These are phyloP conservation scores for Keiferia lycopersicella DNA, from an alignment of 2,888 invertebrate genomes.

Conservation along the genomic window DNA sequence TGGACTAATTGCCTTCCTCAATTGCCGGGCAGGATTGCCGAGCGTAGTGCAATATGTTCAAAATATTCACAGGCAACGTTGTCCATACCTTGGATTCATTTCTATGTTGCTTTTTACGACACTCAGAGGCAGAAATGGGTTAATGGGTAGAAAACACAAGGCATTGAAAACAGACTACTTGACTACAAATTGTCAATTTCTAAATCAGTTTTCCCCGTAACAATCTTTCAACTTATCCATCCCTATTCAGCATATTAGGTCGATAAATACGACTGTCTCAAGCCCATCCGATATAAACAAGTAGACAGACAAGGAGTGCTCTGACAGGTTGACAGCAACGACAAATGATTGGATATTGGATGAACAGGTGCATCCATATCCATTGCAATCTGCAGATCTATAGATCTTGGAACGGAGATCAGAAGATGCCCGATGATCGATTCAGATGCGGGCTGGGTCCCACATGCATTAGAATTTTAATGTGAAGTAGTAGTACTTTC, in stretches of 20 bases:
- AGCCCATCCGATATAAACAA: conserved; percentile 1
- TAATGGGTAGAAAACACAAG: too few species aligned
- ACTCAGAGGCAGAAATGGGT: too few species aligned
- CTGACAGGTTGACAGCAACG: conserved; percentile 24
- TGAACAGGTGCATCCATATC: conserved; percentile 25
- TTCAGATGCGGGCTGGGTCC: conserved; percentile 29
- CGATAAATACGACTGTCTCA: conserved; percentile 13
- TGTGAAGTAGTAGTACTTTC: conserved; percentile 8
- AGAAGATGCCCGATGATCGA: conserved; percentile 26
- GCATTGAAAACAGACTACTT: background rate
- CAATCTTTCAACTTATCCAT: conserved; percentile 9
- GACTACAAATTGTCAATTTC: background rate
- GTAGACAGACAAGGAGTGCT: background rate
- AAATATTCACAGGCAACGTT: too few species aligned
- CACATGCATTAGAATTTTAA: conserved; percentile 38
- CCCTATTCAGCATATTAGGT: conserved; percentile 7
- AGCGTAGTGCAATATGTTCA: too few species aligned
- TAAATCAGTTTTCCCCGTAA: conserved; percentile 1
- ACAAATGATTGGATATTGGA: conserved; percentile 24
- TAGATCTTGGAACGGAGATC: background rate
- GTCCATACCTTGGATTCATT: too few species aligned
- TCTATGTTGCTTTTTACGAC: too few species aligned
- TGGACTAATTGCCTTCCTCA: too few species aligned
- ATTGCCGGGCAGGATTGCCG: too few species aligned
- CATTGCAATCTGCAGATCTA: conserved; percentile 7